A percentile compares a stretch with the other conserved stretches of the same genome.
Evolutionary conservation across 2,888 invertebrate genomes (phyloP).

Genomic region (Seira ritae): DNA sequence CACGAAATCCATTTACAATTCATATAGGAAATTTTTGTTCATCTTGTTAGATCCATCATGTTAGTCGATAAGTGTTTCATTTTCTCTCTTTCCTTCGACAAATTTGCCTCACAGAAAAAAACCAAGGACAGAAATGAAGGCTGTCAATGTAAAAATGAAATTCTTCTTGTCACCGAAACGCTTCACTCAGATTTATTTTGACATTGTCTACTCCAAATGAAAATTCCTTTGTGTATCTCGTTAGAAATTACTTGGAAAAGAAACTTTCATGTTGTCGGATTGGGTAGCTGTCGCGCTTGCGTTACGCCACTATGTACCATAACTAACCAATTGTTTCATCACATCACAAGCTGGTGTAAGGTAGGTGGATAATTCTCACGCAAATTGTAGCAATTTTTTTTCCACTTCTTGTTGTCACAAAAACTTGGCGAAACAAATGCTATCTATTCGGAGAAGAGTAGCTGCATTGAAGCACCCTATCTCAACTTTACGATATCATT

Average conservation of each 20-base stretch:
- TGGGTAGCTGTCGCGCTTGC: too few relatives aligned
- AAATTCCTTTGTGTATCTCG: not conserved
- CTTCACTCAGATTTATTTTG: conserved; percentile 50
- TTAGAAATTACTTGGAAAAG: not conserved
- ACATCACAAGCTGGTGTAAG: too few relatives aligned
- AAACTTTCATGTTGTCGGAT: too few relatives aligned
- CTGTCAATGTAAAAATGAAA: conserved; percentile 57
- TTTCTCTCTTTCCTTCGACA: not conserved
- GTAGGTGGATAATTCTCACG: too few relatives aligned
- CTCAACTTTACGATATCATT: too few relatives aligned
- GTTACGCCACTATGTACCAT: too few relatives aligned
- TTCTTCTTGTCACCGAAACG: conserved; percentile 45
- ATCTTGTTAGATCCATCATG: conserved; percentile 42
- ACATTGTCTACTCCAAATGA: conserved; percentile 23
- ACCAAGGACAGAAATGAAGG: conserved; percentile 13
- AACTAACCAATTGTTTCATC: too few relatives aligned
- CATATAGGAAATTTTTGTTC: conserved; percentile 21
- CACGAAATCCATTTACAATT: conserved; percentile 48
- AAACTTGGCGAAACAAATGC: too few relatives aligned
- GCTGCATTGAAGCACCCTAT: too few relatives aligned
- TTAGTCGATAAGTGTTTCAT: not conserved
- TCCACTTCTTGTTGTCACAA: too few relatives aligned
- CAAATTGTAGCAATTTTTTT: too few relatives aligned
- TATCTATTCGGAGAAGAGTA: too few relatives aligned
- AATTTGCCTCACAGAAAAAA: not conserved